Base-by-base conservation (phyloP, 2,888 invertebrate genomes). In the Eristalis pertinax region DNA sequence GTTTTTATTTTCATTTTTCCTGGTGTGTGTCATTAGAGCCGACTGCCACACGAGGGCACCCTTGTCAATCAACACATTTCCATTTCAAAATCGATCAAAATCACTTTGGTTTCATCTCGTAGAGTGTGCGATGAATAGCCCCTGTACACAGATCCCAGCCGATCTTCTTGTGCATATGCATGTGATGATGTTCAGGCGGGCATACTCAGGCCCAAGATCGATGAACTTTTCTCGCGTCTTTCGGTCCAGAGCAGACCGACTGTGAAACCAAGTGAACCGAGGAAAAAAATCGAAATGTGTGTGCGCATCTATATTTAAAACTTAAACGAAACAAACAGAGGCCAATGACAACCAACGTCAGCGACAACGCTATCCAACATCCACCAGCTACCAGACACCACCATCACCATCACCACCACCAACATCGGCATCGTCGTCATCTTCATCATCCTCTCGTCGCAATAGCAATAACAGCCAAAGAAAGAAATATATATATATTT, bases 341-440 rank as follows among this genome's bases (percentile, higher is more conserved):
- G 87, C 87, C 87, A 87, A 87, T 87, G 84, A 84, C 87, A 83
- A 86, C 78, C 74, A 83, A 78, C 86, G 86, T 83, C 83, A 86
- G 74, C 70, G 78, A 86, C 86, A 87, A 76, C 82, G 62, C 68
- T 78, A 84, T 80, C 70, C 75, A 76, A 60, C 60, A n/a, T n/a
- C 60, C 60, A 60, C 60, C 77, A 50, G n/a, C 50, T 13, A 38
- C 13, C 73, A 72, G 60, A 63, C 73, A 80, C 60, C 58, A 69
- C 64, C 67, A 72, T 65, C 60, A 76, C 58, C 56, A 78, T n/a
- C 73, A 80, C 60, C 58, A 69, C 64, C 67, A 72, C 69, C 60
- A 76, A 41, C 56, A 78, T 41, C 56, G 62, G 68, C 79, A 75
- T 76, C 78, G 78, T 70, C 85, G 64, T 74, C 78, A 70, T 76